Evolutionary conservation across 2,888 invertebrate species (phyloP).

Genomic region (Spodoptera exigua): DNA sequence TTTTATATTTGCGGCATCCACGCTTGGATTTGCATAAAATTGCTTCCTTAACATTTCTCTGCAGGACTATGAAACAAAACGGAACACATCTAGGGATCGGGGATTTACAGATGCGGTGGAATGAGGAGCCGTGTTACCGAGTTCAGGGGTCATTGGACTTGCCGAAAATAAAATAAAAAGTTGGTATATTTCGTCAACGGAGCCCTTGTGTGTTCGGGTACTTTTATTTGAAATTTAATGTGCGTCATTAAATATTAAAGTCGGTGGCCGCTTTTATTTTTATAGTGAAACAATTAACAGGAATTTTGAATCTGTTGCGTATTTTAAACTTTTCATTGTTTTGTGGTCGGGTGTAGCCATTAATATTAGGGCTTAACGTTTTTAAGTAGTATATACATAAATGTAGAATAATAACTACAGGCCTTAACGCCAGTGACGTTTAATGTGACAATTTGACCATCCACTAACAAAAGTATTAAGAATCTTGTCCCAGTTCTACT

Average conservation of each 20-base stretch:
- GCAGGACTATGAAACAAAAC: constrained; percentile 77
- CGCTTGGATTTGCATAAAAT: constrained; percentile 88
- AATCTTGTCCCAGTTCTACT: too few species aligned
- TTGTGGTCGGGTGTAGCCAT: too few species aligned
- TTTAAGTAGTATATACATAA: too few species aligned
- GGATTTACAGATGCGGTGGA: constrained; percentile 50
- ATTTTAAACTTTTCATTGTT: constrained; percentile 2
- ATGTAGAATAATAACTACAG: too few species aligned
- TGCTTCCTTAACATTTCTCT: constrained; percentile 88
- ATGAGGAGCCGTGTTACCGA: constrained; percentile 38
- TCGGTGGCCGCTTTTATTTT: constrained; percentile 18
- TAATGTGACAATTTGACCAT: too few species aligned
- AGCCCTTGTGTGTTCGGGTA: constrained; percentile 22
- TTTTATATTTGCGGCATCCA: constrained; percentile 88
- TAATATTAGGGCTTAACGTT: too few species aligned
- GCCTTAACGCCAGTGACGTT: too few species aligned
- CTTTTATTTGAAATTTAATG: constrained; percentile 30
- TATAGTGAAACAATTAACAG: constrained; percentile 19
- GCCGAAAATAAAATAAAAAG: constrained; percentile 42
- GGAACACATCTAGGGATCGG: constrained; percentile 66
- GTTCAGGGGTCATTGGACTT: constrained; percentile 42
- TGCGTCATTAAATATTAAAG: constrained; percentile 40
- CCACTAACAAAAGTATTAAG: too few species aligned
- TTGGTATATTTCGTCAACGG: constrained; percentile 30
- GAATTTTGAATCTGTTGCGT: constrained; percentile 12